These are phyloP conservation scores for Phragmatobia fuliginosa DNA, from an alignment of 2,888 invertebrate species.

Conservation along the genomic window DNA sequence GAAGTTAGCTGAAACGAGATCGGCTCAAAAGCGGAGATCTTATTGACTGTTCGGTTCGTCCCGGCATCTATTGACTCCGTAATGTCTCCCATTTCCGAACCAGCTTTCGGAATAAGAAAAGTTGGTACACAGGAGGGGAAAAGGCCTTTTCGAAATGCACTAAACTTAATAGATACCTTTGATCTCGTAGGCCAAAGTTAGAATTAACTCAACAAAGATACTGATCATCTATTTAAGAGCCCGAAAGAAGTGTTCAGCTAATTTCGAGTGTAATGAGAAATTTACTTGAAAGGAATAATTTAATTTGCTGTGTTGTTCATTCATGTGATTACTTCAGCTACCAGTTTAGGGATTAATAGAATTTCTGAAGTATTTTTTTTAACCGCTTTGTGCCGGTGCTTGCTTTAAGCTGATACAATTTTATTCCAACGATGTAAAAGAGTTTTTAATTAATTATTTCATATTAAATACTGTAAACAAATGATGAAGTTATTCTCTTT, in stretches of 20 bases:
- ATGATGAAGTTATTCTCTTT: background rate
- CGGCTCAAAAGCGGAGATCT: constrained; percentile 73
- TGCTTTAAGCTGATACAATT: constrained; percentile 43
- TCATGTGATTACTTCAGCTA: constrained; percentile 48
- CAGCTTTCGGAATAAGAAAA: constrained; percentile 82
- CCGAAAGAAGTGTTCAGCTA: constrained; percentile 67
- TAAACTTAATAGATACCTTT: constrained; percentile 79
- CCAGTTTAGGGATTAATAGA: constrained; percentile 51
- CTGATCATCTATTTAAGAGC: constrained; percentile 74
- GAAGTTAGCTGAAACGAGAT: constrained; percentile 74
- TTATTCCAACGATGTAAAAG: constrained; percentile 28
- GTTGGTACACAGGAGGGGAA: constrained; percentile 76
- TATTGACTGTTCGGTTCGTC: constrained; percentile 78
- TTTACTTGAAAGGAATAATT: constrained; percentile 74
- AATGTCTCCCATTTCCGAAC: constrained; percentile 84
- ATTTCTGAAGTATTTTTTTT: constrained; percentile 59
- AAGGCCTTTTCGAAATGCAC: constrained; percentile 75
- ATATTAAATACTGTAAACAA: constrained; percentile 15
- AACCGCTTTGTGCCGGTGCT: constrained; percentile 46
- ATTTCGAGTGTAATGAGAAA: constrained; percentile 82
- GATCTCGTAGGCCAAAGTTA: constrained; percentile 79
- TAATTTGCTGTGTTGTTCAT: constrained; percentile 69
- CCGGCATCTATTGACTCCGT: constrained; percentile 81
- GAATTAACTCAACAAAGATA: constrained; percentile 78
- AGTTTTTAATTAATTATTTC: constrained; percentile 31